Percentiles rank a stretch among this genome's conserved stretches.
phyloP scores from a whole-genome alignment of 2,113 vertebrate genomes.

The Odobenus rosmarus region DNA sequence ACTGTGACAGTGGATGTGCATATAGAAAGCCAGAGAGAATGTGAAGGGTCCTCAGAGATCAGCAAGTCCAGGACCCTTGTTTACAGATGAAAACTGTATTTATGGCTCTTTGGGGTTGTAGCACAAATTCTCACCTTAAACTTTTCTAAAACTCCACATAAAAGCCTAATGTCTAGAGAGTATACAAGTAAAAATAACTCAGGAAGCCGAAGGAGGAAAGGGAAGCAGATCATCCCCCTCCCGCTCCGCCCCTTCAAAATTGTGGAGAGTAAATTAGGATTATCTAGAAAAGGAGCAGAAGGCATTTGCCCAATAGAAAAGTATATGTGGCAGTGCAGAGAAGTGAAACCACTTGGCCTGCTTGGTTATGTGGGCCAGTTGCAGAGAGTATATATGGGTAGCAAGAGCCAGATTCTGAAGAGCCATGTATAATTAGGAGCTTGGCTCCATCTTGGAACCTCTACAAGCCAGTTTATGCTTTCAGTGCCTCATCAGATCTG shows the following conservation, averaged over 20 bases:
- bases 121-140: not conserved
- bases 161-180: not conserved
- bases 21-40: not conserved
- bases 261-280: not conserved
- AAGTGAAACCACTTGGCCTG: not conserved
- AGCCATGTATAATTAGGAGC: not conserved
- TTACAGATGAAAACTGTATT: not conserved
- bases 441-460: not conserved
- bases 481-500: not conserved
- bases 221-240: not conserved
- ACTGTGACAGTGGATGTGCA: slow-evolving; percentile 1
- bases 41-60: not conserved
- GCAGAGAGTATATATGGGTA: not conserved
- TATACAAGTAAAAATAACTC: not conserved
- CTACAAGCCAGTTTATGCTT: not conserved
- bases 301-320: not conserved
- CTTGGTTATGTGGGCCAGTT: not conserved
- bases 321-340: not conserved
- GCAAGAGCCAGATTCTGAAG: not conserved
- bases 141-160: not conserved
- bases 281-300: not conserved
- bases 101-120: not conserved
- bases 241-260: not conserved
- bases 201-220: not conserved
- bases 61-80: not conserved